Evolutionary conservation across 1,140 invertebrate species (phyloP).

Genomic region (Nebria ingens): DNA sequence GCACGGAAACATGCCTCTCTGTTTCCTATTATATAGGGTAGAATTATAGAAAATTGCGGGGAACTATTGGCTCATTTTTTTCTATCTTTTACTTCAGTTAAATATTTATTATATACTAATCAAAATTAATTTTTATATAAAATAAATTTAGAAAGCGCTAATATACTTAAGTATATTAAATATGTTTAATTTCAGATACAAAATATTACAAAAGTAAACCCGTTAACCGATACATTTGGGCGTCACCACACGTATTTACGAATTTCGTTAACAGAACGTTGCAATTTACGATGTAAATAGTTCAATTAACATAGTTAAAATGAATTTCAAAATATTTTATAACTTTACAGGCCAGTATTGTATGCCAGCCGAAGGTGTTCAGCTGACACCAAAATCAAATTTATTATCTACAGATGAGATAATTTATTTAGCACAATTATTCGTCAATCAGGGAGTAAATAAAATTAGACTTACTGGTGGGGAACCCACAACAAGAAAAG

Average conservation of each 20-base stretch:
- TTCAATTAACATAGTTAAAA: not conserved
- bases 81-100: too few relatives aligned
- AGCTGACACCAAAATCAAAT: constrained; percentile 57
- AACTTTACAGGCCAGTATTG: constrained; percentile 72
- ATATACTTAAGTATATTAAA: too few relatives aligned
- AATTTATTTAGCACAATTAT: constrained; percentile 63
- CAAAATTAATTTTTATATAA: too few relatives aligned
- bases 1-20: too few relatives aligned
- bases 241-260: constrained; percentile 85
- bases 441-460: constrained; percentile 79
- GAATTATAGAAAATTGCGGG: too few relatives aligned
- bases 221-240: constrained; percentile 85
- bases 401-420: constrained; percentile 85
- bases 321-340: constrained; percentile 12
- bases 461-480: constrained; percentile 96
- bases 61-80: too few relatives aligned
- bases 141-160: too few relatives aligned
- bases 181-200: too few relatives aligned
- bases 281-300: constrained; percentile 88
- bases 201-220: too few relatives aligned
- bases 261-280: constrained; percentile 91
- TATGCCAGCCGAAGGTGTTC: constrained; percentile 92
- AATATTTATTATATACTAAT: too few relatives aligned
- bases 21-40: too few relatives aligned
- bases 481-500: constrained; percentile 84